These are phyloP conservation scores for Choloepus hoffmanni DNA, from an alignment of 2,113 vertebrate species.

Conservation along the genomic window DNA sequence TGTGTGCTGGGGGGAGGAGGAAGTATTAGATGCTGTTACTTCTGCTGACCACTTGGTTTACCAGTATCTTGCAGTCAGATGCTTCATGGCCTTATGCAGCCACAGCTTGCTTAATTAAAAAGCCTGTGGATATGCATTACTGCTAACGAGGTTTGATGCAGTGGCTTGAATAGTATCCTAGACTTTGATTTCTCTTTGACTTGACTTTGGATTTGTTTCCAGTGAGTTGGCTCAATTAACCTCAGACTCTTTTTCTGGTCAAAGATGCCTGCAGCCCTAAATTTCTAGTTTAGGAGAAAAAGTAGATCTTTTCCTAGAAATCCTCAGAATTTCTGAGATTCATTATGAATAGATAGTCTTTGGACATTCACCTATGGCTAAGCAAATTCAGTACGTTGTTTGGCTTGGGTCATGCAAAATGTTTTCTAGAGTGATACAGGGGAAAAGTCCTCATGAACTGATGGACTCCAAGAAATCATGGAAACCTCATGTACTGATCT, in stretches of 20 bases:
- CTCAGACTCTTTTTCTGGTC: neutral
- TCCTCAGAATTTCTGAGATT: neutral
- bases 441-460: neutral
- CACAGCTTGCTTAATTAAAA: neutral
- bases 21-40: neutral
- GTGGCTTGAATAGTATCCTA: neutral
- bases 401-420: neutral
- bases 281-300: neutral
- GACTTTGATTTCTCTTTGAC: neutral
- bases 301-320: neutral
- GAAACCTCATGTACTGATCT: neutral
- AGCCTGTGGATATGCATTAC: rapidly evolving
- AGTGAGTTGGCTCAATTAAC: neutral
- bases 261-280: neutral
- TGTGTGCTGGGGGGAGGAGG: too few species aligned
- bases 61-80: neutral
- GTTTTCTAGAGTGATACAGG: neutral
- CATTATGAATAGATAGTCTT: neutral
- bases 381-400: neutral
- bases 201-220: neutral
- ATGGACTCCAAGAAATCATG: too few species aligned
- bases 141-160: neutral
- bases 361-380: neutral
- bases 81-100: neutral
- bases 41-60: neutral